These are phyloP conservation scores for Nothoprocta perdicaria DNA, from an alignment of 2,113 vertebrate species.

Conservation along the genomic window DNA sequence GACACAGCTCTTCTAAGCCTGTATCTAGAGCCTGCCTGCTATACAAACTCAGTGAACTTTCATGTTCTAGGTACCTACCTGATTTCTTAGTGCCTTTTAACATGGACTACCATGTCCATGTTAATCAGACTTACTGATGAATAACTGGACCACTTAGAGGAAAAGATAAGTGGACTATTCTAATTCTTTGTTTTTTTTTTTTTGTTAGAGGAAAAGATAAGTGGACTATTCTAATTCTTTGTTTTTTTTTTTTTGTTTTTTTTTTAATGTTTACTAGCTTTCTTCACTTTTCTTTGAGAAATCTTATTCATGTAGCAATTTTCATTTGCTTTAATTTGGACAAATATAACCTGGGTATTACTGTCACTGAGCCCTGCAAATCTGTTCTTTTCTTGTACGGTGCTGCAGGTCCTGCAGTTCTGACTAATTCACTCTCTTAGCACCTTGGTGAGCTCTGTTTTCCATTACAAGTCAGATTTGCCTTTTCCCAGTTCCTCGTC, in stretches of 20 bases:
- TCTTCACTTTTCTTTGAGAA: neutral
- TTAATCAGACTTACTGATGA: neutral
- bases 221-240: neutral
- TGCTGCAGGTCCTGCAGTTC: neutral
- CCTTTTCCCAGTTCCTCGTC: neutral
- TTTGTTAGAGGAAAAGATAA: conserved; percentile 5
- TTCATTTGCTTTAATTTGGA: neutral
- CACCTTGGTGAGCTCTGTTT: neutral
- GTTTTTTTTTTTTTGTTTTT: too few species aligned
- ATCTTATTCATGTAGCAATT: neutral
- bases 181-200: neutral
- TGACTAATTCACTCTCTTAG: neutral
- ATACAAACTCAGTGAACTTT: neutral
- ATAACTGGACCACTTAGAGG: neutral
- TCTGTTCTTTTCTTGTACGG: neutral
- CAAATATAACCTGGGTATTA: neutral
- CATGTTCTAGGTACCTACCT: neutral
- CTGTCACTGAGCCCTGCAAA: neutral
- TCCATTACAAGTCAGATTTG: neutral
- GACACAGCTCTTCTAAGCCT: neutral
- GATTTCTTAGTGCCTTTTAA: neutral
- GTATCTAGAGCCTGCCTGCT: neutral
- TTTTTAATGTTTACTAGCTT: neutral
- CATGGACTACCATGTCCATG: neutral
- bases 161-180: neutral